A percentile compares a stretch with the other conserved stretches of the same genome.
phyloP scores from a whole-genome alignment of 2,888 invertebrate species.

The Coleophora flavipennella region DNA sequence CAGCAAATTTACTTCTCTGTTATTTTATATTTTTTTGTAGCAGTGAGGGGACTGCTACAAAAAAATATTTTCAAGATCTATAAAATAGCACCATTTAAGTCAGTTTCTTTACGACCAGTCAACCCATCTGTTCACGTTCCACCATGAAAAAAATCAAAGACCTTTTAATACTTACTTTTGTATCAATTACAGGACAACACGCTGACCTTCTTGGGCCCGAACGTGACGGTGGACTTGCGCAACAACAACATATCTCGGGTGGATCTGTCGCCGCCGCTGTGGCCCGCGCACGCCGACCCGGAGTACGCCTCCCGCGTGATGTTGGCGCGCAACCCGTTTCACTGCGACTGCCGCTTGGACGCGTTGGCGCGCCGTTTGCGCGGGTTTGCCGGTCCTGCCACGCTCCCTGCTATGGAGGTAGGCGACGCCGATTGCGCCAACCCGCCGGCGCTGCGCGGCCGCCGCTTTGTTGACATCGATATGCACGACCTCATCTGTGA shows the following conservation, averaged over 20 bases:
- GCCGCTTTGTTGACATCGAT: slow-evolving; percentile 1
- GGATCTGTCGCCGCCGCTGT: background rate
- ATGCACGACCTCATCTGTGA: slow-evolving; percentile 5
- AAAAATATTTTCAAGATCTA: background rate
- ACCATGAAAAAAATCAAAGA: background rate
- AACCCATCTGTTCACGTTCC: background rate
- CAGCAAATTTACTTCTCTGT: too few relatives aligned
- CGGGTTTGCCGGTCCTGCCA: slow-evolving; percentile 3
- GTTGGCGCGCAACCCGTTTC: slow-evolving; percentile 28
- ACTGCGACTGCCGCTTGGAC: slow-evolving; percentile 31
- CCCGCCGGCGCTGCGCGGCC: slow-evolving; percentile 5
- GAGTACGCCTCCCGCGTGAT: slow-evolving; percentile 12
- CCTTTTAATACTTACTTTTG: background rate
- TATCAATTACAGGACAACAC: background rate
- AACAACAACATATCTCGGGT: slow-evolving; percentile 27
- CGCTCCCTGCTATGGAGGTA: slow-evolving; percentile 2
- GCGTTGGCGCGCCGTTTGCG: slow-evolving; percentile 14
- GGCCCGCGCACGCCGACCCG: background rate
- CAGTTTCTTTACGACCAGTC: background rate
- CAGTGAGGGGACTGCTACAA: too few relatives aligned
- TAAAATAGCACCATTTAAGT: background rate
- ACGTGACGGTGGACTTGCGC: slow-evolving; percentile 18
- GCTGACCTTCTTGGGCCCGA: slow-evolving; percentile 5
- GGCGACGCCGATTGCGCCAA: slow-evolving; percentile 7
- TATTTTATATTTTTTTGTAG: too few relatives aligned